Evolutionary conservation across 2,113 vertebrate species (phyloP), one percentile per base, ranked within the genome.

Genomic region (Jaculus jaculus): DNA sequence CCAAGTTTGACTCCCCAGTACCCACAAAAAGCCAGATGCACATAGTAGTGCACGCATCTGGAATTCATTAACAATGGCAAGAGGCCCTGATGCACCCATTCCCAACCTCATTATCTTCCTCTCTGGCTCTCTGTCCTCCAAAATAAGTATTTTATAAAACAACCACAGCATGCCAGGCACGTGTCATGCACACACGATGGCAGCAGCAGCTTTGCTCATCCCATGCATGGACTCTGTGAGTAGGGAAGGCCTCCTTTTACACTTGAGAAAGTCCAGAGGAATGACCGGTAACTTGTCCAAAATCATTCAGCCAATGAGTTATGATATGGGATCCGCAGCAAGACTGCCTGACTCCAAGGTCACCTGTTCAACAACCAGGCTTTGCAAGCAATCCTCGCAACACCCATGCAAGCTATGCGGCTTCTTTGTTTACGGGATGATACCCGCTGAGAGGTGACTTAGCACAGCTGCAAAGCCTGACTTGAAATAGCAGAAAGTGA

Each of bases 111-210:
- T 51, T 51, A 7, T 51, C 51, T 51, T 51, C 51, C 51, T 51
- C 54, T 54, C 54, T 54, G 7, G 54, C 54, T 54, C 54, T 54
- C 54, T 54, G 11, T 54, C 54, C 54, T 54, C 15, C 54, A 54
- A 54, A 54, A 16, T 54, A 54, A 54, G 13, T 54, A 54, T 54
- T 54, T 54, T 54, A 58, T 54, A 54, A 54, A 54, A 16, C 54
- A 12, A 54, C 37, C 73, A n/a, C 75, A 9, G 0, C 23, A 51
- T 30, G 34, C n/a, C n/a, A 74, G 2, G 47, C 30, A 30, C 34
- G 23, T 7, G 16, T 24, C 34, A 9, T 20, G 15, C 21, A 39
- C 21, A n/a, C 2, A 1, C 7, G 8, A 54, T 0, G 3, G 32
- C 2, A 51, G 58, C 26, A 42, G 66, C 11, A 23, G 68, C 54